phyloP scores from a whole-genome alignment of 2,888 invertebrate species.

The Sicus ferrugineus region DNA sequence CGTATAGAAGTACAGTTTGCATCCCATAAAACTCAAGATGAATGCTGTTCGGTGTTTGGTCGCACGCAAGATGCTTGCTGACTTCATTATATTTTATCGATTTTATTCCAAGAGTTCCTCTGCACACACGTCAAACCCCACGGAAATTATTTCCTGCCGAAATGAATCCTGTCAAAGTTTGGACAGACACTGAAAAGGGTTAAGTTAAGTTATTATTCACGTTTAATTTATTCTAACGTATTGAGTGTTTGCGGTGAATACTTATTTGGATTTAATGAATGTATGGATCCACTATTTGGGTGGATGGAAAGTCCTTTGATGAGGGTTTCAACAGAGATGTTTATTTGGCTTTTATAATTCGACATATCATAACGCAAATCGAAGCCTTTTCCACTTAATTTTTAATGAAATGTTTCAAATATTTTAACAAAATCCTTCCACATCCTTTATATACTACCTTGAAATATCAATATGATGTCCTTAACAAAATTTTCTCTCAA shows the following conservation, averaged over 20 bases:
- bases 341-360: too few species aligned
- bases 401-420: too few species aligned
- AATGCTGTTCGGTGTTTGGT: background rate
- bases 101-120: conserved; percentile 1
- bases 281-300: background rate
- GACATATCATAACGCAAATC: too few species aligned
- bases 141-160: background rate
- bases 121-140: background rate
- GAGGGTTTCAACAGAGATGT: too few species aligned
- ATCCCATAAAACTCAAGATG: conserved; percentile 24
- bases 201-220: conserved; percentile 28
- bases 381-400: too few species aligned
- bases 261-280: background rate
- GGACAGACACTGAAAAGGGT: conserved; percentile 60
- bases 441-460: too few species aligned
- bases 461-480: too few species aligned
- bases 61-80: conserved; percentile 9
- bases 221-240: conserved; percentile 5
- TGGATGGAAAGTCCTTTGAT: background rate
- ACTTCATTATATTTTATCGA: conserved; percentile 9
- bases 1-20: conserved; percentile 31
- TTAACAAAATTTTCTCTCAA: too few species aligned
- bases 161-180: conserved; percentile 30
- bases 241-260: conserved; percentile 10
- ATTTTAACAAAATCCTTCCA: too few species aligned